These are phyloP conservation scores for Acrobasis repandana DNA, from an alignment of 2,888 invertebrate genomes.

Conservation along the genomic window DNA sequence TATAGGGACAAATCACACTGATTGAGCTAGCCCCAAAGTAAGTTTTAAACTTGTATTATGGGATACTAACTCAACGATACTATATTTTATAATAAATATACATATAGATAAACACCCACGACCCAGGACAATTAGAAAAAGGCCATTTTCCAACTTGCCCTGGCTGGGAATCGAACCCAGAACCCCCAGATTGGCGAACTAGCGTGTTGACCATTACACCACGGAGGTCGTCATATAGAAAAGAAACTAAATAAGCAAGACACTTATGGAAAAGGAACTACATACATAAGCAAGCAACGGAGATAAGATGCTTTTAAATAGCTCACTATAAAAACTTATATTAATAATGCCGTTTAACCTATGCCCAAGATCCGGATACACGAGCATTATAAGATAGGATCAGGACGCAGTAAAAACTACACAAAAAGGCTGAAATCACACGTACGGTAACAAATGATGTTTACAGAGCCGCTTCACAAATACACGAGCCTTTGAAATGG, in stretches of 20 bases:
- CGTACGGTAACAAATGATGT: conserved; percentile 63
- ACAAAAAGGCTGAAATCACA: conserved; percentile 64
- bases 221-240: no score
- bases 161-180: no score
- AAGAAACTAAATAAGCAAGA: not conserved
- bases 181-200: no score
- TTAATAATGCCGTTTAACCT: conserved; percentile 23
- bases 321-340: not conserved
- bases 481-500: conserved; percentile 63
- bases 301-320: conserved; percentile 15
- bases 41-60: no score
- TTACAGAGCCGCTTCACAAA: conserved; percentile 65
- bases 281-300: not conserved
- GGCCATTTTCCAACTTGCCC: no score
- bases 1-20: no score
- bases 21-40: no score
- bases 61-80: no score
- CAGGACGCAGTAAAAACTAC: conserved; percentile 48
- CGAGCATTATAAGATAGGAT: conserved; percentile 59
- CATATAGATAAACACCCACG: no score
- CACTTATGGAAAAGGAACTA: not conserved
- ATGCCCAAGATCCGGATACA: conserved; percentile 52
- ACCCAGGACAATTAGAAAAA: no score
- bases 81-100: no score
- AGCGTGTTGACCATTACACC: no score